Percentiles rank a stretch among this genome's conserved stretches.
Evolutionary conservation across 2,888 invertebrate genomes (phyloP).

Genomic region (Megalurothrips usitatus): DNA sequence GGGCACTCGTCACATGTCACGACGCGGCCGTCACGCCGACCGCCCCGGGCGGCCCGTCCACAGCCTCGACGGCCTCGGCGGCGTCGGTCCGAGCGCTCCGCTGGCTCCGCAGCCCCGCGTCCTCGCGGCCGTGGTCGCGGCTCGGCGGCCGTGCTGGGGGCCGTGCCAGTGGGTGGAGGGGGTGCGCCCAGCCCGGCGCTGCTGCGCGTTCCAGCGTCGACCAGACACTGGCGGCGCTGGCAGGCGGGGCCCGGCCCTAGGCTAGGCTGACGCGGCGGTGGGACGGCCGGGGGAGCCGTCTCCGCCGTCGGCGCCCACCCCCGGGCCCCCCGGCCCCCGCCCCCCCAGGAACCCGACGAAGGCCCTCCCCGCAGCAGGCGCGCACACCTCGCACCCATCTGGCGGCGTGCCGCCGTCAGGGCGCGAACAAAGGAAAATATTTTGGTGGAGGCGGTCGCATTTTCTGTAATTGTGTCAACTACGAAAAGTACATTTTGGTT

Average conservation of each 20-base stretch:
- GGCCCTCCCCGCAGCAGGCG: no score
- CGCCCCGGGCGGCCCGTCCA: neutral
- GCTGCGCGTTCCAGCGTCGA: slow-evolving; percentile 21
- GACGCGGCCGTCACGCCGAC: neutral
- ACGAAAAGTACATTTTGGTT: no score
- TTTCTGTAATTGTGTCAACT: no score
- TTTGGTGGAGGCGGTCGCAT: no score
- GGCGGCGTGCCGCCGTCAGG: no score
- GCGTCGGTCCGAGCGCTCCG: neutral
- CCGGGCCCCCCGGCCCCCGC: neutral
- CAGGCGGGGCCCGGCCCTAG: neutral
- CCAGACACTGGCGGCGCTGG: neutral
- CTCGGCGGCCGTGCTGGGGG: neutral
- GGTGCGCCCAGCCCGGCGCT: neutral
- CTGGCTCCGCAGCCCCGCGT: neutral
- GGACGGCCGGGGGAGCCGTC: neutral
- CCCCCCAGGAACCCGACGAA: neutral
- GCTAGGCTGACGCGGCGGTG: neutral
- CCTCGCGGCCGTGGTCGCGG: neutral
- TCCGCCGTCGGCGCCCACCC: neutral
- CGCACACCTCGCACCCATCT: no score
- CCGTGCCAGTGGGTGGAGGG: neutral
- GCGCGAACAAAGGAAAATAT: no score
- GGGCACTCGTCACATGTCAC: neutral
- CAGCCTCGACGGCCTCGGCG: no score